Base-by-base conservation (phyloP, 1,140 invertebrate species). In the Trichomalopsis sarcophagae region DNA sequence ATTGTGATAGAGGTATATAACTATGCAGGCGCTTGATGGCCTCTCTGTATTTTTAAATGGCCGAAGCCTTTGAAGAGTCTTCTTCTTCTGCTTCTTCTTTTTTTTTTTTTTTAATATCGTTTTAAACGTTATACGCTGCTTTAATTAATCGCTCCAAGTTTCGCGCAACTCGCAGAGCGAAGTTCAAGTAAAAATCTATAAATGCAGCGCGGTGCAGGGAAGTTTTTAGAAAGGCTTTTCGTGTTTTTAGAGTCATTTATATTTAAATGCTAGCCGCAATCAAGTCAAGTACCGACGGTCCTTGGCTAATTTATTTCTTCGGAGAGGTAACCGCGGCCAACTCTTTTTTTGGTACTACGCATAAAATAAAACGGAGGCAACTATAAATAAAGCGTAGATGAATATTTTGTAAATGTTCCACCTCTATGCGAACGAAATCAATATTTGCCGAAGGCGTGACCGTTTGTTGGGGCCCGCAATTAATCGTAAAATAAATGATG, bases 201-300 rank as follows among this genome's bases (percentile, higher is more conserved):
- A 82, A 62, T 30, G 47, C 69, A 2, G 40, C 33, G 74, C 2
- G 7, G 3, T 27, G 27, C 27, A 77, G 75, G 14, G 75, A 78
- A 84, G 4, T 84, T 79, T 84, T 79, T 10, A 74, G 11, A 80
- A 84, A 84, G 33, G 77, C 23, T 62, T 84, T 84, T 84, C 55
- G n/a, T 75, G 50, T 40, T 84, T 80, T 71, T 62, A 80, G 40
- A 84, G 69, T 68, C 68, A 79, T 84, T 84, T 84, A 79, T 79
- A 78, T 84, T 84, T 84, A 79, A 84, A 84, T 84, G 27, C 44
- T 23, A 84, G 40, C 40, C 75, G 40, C 75, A 84, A 84, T 84
- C 68, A 71, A 84, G 82, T 78, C 40, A 36, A 78, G 62, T 50
- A 27, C 62, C 23, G 21, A 14, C 27, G 50, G 33, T 0, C 50